These are phyloP conservation scores for Mus spretus DNA, from an alignment of 2,797 vertebrate genomes.

Conservation along the genomic window DNA sequence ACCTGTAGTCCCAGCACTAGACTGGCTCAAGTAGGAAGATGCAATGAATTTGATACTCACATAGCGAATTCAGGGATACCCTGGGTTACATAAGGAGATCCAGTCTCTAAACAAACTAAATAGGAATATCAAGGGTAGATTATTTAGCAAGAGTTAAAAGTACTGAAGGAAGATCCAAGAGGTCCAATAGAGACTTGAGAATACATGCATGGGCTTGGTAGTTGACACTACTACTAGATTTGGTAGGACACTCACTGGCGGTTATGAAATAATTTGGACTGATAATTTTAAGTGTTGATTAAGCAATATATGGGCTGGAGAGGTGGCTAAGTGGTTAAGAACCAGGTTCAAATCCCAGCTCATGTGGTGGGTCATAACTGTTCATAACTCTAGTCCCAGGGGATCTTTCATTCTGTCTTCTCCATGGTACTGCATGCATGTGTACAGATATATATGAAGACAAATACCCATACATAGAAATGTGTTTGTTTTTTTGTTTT, in stretches of 20 bases:
- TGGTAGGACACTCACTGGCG: slow-evolving; percentile 32
- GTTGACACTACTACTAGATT: slow-evolving; percentile 67
- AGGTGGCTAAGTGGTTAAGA: background rate
- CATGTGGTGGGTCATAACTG: background rate
- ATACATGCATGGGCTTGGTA: slow-evolving; percentile 45
- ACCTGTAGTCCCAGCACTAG: background rate
- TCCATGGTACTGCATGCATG: background rate
- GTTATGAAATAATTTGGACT: slow-evolving; percentile 62
- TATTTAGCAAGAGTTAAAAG: slow-evolving; percentile 61
- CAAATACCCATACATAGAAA: background rate
- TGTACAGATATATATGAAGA: background rate
- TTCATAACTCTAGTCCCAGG: background rate
- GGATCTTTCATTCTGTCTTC: background rate
- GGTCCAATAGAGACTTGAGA: background rate
- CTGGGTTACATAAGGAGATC: background rate
- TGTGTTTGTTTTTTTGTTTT: background rate
- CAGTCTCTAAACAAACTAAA: background rate
- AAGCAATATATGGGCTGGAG: slow-evolving; percentile 45
- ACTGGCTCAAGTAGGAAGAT: background rate
- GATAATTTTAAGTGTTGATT: slow-evolving; percentile 66
- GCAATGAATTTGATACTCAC: background rate
- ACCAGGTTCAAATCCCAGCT: background rate
- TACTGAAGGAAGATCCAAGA: slow-evolving; percentile 45
- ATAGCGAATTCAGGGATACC: background rate
- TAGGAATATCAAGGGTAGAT: background rate